Base-by-base conservation (phyloP, 2,113 vertebrate species). In the Rhizomys pruinosus region DNA sequence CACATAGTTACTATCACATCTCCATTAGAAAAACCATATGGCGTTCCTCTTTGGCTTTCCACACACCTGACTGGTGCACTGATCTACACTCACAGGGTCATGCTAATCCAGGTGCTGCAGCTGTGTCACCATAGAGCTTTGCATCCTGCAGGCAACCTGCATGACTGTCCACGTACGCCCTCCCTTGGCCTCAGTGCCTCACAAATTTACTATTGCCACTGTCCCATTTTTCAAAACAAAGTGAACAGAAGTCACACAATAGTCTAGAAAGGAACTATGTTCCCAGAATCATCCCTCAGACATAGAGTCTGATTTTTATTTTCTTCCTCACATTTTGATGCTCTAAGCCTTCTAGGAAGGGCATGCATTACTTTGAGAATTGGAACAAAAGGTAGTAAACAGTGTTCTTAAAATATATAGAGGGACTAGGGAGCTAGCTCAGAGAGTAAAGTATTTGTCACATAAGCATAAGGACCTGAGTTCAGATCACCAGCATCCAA, bases 1-100 rank as follows among this genome's bases (percentile, higher is more conserved):
- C 73, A 85, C 90, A 94, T 81, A 76, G 95, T 93, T 95, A 97
- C 94, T 95, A 84, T 61, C 94, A 74, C 73, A 19, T 92, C 82
- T 95, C 92, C 82, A 91, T 7, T 66, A 69, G 80, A 80, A 79
- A 86, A 87, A 91, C 82, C 87, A 96, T 81, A 81, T 66, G 88
- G 55, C 63, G 27, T 89, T 93, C 77, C 57, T 34, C 59, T 59
- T 73, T 72, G 52, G 44, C 66, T 66, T 91, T 57, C 90, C 77
- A n/a, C 76, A 71, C 37, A 66, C 63, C 80, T 47, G 32, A 32
- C 55, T 25, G 0, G 52, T 13, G 16, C 10, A 22, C 88, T 87
- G 39, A 85, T 91, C 68, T 74, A 32, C 27, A n/a, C 84, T 82
- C 47, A 52, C 29, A 8, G 64, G 79, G 80, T 85, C 69, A 17